Evolutionary conservation across 2,113 vertebrate species (phyloP), one percentile per base, ranked within the genome.

Genomic region (Solea senegalensis): DNA sequence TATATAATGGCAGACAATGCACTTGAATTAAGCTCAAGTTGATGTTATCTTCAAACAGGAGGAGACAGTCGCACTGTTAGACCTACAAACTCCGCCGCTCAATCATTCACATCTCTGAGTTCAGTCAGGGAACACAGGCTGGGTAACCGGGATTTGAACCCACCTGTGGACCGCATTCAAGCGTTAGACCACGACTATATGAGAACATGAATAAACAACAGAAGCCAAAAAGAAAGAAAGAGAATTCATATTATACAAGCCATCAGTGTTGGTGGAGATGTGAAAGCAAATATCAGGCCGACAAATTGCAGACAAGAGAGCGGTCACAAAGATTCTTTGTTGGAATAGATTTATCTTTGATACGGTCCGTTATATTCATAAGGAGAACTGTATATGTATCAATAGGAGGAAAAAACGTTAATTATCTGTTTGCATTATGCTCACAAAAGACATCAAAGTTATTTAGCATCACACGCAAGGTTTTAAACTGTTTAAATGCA

Each of bases 301-400:
- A 88, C 87, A 92, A 86, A 90, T 67, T 84, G 79, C 58, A 89
- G 87, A 91, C 68, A 68, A 87, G 74, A 88, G 81, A 81, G 72
- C 65, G 57, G 62, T 72, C 66, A 81, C 74, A 76, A 80, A 86
- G 69, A 68, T 46, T 72, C 71, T 74, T 82, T 90, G 86, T 88
- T 78, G 66, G 64, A 87, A 79, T 81, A 90, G 71, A 27, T 61
- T 70, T 72, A 58, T 76, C 91, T 92, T 92, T 92, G 89, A 90
- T 90, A 87, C 28, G 8, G 28, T 67, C 60, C 80, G 44, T 62
- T 81, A 58, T 79, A 60, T 68, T 87, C 78, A 74, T 45, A 81
- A 78, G 68, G 61, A 86, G 81, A 81, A 77, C 57, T 52, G 75
- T 80, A 80, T 86, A 80, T 59, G 62, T 72, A 88, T 89, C 85